Percentiles rank a stretch among this genome's conserved stretches.
These are phyloP conservation scores for Trichomalopsis sarcophagae DNA, from an alignment of 1,140 invertebrate species.

Conservation along the genomic window DNA sequence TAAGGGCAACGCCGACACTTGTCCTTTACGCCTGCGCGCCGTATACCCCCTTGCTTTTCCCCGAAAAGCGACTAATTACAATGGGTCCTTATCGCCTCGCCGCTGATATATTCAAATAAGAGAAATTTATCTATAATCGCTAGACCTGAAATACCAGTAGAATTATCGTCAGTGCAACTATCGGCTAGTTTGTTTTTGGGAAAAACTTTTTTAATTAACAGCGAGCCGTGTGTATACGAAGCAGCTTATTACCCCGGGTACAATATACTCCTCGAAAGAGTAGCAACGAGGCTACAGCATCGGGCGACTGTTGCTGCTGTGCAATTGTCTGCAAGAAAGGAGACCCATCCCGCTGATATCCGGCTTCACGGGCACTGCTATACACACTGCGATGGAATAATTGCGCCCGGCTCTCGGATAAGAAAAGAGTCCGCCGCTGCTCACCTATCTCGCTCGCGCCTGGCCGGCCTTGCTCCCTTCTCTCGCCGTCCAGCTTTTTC, in stretches of 20 bases:
- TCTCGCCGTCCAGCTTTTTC: constrained; percentile 7
- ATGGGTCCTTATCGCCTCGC: no score
- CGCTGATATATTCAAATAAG: no score
- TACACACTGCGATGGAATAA: neutral
- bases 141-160: no score
- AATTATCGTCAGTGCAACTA: no score
- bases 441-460: neutral
- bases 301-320: neutral
- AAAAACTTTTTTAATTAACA: no score
- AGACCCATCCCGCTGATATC: neutral
- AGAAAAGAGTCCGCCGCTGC: neutral
- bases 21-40: neutral
- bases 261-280: no score
- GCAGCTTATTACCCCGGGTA: no score
- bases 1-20: constrained; percentile 42
- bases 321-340: neutral
- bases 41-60: no score
- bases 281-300: no score
- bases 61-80: neutral
- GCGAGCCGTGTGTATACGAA: no score
- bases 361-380: neutral
- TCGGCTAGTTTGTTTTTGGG: no score
- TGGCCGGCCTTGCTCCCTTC: neutral
- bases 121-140: no score
- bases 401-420: neutral